Evolutionary conservation across 35 echinoderm and acorn worm genomes (phyloP).

Genomic region (Apostichopus japonicus): DNA sequence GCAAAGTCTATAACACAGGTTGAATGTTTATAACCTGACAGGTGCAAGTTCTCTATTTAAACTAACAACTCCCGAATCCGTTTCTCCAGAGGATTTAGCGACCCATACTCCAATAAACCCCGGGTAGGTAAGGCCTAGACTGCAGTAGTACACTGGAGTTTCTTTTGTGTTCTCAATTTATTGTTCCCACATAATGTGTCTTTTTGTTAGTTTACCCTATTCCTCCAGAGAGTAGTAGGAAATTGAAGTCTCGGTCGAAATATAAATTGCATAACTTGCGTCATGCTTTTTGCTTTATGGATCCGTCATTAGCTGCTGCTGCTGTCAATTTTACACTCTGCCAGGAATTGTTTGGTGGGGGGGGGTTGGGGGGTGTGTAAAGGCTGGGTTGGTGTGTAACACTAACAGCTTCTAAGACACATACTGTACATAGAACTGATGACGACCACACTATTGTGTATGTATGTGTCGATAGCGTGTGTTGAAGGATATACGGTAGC

Average conservation of each 20-base stretch:
- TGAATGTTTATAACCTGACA: constrained; percentile 27
- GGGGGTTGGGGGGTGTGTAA: neutral
- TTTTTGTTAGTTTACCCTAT: constrained; percentile 34
- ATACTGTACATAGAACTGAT: too few species aligned
- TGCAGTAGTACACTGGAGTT: neutral
- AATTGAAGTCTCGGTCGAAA: constrained; percentile 26
- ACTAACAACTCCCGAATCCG: neutral
- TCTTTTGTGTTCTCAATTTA: constrained; percentile 5
- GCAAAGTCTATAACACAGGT: neutral
- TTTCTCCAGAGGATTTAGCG: constrained; percentile 4
- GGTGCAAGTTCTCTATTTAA: constrained; percentile 20
- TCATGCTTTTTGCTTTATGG: constrained; percentile 22
- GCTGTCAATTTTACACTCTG: constrained; percentile 28
- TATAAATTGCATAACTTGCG: constrained; percentile 28
- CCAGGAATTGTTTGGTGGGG: neutral
- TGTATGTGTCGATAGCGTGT: too few species aligned
- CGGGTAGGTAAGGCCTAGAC: neutral
- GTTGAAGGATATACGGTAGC: too few species aligned
- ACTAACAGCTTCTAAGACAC: too few species aligned
- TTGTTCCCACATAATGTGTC: constrained; percentile 46
- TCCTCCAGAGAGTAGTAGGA: constrained; percentile 12
- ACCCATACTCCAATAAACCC: neutral
- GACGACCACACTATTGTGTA: too few species aligned
- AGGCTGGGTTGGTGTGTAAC: neutral
- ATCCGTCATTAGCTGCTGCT: neutral